Evolutionary conservation across 2,888 invertebrate species (phyloP), one percentile per base, ranked within the genome.

Genomic region (Apamea crenata): DNA sequence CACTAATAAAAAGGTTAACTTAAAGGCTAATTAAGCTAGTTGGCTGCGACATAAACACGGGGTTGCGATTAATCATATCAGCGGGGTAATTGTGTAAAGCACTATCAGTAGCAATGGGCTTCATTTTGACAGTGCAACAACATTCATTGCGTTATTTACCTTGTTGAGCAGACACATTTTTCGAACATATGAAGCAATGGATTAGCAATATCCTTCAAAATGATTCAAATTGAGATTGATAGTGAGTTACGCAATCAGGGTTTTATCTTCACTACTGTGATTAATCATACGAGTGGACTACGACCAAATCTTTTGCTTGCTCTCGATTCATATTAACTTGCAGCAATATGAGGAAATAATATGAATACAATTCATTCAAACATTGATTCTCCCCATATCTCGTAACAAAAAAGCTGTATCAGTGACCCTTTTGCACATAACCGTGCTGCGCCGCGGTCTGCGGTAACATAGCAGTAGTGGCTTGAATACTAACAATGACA

Each of bases 401-500:
- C 50, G 12, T 75, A 53, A 53, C 12, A 16, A 29, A 74, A 74
- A 74, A 74, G 61, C 68, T 63, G 16, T 76, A 68, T 29, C 36
- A 68, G 61, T 56, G 61, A 76, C 61, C 68, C 56, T 29, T 61
- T 72, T 44, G 12, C 47, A 53, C 8, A 59, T 32, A 53, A 68
- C 18, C 66, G 36, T 65, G 18, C 25, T 36, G 61, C 21, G 40
- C 59, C 18, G 68, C 44, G 53, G 83, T 68, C 29, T 83, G 80
- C 68, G 83, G 80, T 75, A 36, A 61, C 44, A 66, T 40, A 59
- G 40, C 61, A 61, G 74, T 50, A 65, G 47, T 50, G 8, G 36
- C 7, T 66, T 32, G 36, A 59, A 80, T 74, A 82, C 59, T 40
- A 80, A 50, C 36, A 74, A 74, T 29, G 72, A 66, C 16, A 63